Evolutionary conservation across 2,797 vertebrate genomes (phyloP).

Genomic region (Fratercula arctica): DNA sequence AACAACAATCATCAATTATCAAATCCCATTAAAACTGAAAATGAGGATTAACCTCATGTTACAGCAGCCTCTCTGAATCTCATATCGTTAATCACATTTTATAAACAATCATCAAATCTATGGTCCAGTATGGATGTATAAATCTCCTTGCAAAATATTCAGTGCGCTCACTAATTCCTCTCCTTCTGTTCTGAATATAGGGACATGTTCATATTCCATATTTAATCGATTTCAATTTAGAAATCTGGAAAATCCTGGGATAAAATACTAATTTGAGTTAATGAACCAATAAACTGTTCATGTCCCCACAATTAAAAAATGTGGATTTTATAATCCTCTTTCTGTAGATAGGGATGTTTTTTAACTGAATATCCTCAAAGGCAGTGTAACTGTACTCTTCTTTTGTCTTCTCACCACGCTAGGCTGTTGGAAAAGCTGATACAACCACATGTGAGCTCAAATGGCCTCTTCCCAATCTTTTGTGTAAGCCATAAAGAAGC

Average conservation of each 20-base stretch:
- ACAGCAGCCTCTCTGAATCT: not conserved
- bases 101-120: not conserved
- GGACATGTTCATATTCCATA: not conserved
- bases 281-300: not conserved
- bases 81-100: not conserved
- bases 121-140: not conserved
- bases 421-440: not conserved
- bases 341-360: not conserved
- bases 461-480: not conserved
- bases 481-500: not conserved
- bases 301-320: not conserved
- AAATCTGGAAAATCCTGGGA: not conserved
- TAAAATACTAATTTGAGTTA: slow-evolving; percentile 2
- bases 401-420: not conserved
- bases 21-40: slow-evolving; percentile 6
- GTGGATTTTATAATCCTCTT: not conserved
- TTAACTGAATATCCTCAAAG: not conserved
- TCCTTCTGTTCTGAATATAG: slow-evolving; percentile 15
- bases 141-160: not conserved
- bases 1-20: slow-evolving; percentile 10
- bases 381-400: not conserved
- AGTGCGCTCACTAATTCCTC: not conserved
- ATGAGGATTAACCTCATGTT: not conserved
- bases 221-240: not conserved
- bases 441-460: not conserved